These are phyloP conservation scores for Cossypha dichroa DNA, from an alignment of 2,797 vertebrate genomes.

Conservation along the genomic window DNA sequence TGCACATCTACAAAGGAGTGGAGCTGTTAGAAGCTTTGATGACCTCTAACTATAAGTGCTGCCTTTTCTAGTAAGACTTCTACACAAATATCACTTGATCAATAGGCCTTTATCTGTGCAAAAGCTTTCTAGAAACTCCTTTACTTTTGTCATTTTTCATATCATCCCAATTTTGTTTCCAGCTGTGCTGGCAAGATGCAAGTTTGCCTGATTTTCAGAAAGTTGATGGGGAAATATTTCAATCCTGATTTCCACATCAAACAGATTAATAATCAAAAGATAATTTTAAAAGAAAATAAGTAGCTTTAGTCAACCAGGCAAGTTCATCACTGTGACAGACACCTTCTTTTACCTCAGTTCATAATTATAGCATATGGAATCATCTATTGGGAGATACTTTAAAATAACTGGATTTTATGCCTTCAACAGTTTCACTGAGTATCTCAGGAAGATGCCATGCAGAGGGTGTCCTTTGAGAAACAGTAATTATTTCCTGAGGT, in stretches of 20 bases:
- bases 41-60: not conserved
- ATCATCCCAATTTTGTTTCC: not conserved
- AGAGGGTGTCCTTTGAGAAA: not conserved
- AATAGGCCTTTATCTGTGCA: not conserved
- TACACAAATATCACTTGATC: not conserved
- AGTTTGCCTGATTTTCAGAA: not conserved
- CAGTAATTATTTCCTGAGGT: not conserved
- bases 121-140: not conserved
- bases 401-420: not conserved
- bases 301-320: not conserved
- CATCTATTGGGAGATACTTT: not conserved
- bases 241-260: not conserved
- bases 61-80: not conserved
- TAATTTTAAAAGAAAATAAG: not conserved
- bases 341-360: not conserved
- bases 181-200: not conserved
- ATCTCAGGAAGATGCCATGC: not conserved
- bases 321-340: not conserved
- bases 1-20: not conserved
- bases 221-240: not conserved
- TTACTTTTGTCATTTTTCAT: not conserved
- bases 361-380: not conserved
- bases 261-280: not conserved
- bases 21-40: not conserved
- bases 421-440: not conserved